Evolutionary conservation across 2,113 vertebrate genomes (phyloP).

Genomic region (Cacatua alba): DNA sequence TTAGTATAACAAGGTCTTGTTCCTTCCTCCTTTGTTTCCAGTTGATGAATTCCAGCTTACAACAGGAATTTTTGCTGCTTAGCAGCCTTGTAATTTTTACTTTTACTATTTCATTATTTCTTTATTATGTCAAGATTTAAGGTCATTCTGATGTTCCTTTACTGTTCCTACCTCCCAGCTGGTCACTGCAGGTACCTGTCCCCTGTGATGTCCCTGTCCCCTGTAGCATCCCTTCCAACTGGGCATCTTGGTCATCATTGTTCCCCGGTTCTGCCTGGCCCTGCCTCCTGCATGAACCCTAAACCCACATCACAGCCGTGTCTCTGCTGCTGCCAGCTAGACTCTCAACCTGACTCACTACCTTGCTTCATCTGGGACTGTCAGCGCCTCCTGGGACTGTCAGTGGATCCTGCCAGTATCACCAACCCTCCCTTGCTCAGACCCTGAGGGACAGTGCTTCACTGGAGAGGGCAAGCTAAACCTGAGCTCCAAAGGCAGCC

Average conservation of each 20-base stretch:
- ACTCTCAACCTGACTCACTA: neutral
- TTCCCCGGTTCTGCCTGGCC: neutral
- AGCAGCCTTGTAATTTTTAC: neutral
- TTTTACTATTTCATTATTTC: neutral
- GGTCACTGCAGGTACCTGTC: neutral
- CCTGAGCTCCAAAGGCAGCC: neutral
- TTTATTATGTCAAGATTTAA: neutral
- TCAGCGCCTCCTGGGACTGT: neutral
- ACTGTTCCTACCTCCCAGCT: neutral
- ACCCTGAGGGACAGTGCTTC: fast-evolving
- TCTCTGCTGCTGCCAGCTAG: neutral
- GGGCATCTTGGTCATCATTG: neutral
- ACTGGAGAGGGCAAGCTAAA: neutral
- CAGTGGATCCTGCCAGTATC: neutral
- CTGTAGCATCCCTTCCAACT: neutral
- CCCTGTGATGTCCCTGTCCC: too few species aligned
- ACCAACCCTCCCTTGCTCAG: fast-evolving
- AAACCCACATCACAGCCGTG: neutral
- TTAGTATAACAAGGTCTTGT: neutral
- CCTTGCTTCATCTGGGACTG: neutral
- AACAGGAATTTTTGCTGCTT: neutral
- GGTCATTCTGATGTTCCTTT: neutral
- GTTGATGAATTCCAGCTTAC: neutral
- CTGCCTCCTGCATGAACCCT: neutral
- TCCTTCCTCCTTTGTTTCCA: neutral